Base-by-base conservation (phyloP, 1,140 invertebrate genomes). In the Papilio polytes region DNA sequence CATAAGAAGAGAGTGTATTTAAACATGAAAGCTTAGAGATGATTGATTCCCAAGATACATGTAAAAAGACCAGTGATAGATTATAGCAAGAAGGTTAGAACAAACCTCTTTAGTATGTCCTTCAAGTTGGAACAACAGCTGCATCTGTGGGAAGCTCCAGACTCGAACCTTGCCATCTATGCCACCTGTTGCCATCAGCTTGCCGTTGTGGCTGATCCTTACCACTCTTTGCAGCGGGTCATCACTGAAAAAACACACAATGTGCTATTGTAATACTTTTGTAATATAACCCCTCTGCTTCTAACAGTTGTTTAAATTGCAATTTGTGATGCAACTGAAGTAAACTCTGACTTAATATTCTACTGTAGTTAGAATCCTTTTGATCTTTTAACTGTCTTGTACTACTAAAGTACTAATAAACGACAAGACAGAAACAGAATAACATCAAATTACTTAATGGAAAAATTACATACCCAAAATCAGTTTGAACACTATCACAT, bases 141-240 rank as follows among this genome's bases (percentile, higher is more conserved):
- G 95, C 90, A 98, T 95, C 85, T 97, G 96, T 15, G 98, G 98
- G 93, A 98, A 98, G 85, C 97, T 96, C 99, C 99, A 99, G 4
- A 99, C 88, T 83, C 98, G 96, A 22, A 99, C 92, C 87, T 97
- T 96, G 12, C 98, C 98, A 95, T 99, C 98, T 3, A 97, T 97
- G 41, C 99, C 98, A 81, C 98, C 99, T 8, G 98, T 99, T 1
- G 97, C 98, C 96, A 99, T 97, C 0, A 98, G 86, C 86, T 97
- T 97, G 15, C 97, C 97, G 91, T 96, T 97, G 46, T 96, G 95
- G 86, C 97, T 97, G 85, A 99, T 97, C 80, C 97, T 96, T 26
- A 99, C 98, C 59, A 98, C 97, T 90, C 98, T 97, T 91, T 99
- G 98, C 82, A 98, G 94, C 18, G 98, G 96, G 82, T 98, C 98